A percentile compares a stretch with the other conserved stretches of the same genome.
Conservation (phyloP, 30 jellyfish, hydroid and myxozoan genomes). For the Nemopilema nomurai region DNA sequence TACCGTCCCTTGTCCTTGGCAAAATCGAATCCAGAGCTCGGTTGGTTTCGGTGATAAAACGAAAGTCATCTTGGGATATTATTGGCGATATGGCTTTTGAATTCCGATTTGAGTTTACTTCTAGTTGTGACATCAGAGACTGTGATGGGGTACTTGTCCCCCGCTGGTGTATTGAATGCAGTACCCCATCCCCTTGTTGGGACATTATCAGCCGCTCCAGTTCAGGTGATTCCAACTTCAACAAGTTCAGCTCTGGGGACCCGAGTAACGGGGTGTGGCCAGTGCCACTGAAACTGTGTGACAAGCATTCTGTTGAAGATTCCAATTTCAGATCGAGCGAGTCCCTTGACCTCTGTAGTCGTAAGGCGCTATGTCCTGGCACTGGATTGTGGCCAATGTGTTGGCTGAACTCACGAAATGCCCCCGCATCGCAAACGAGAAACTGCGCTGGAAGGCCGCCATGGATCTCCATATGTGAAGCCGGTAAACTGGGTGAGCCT, state of each 20-base stretch:
- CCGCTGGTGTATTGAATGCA: neutral
- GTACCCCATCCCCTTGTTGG: constrained; percentile 48
- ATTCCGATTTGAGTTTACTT: constrained; percentile 36
- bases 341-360: constrained; percentile 36
- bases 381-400: constrained; percentile 9
- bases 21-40: constrained; percentile 71
- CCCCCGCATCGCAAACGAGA: constrained; percentile 26
- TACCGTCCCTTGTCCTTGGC: constrained; percentile 11
- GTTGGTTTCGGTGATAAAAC: constrained; percentile 72
- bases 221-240: constrained; percentile 77
- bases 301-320: constrained; percentile 62
- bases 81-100: constrained; percentile 42
- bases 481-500: neutral
- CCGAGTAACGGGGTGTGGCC: constrained; percentile 80
- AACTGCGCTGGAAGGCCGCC: constrained; percentile 57
- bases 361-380: neutral
- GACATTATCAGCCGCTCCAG: constrained; percentile 76
- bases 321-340: constrained; percentile 59
- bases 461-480: constrained; percentile 46
- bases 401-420: constrained; percentile 32
- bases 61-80: constrained; percentile 61
- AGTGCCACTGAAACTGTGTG: constrained; percentile 5
- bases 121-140: constrained; percentile 31
- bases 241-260: constrained; percentile 77
- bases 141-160: neutral